Conservation (phyloP, 2,797 vertebrate species). For the Rhinella marina region DNA sequence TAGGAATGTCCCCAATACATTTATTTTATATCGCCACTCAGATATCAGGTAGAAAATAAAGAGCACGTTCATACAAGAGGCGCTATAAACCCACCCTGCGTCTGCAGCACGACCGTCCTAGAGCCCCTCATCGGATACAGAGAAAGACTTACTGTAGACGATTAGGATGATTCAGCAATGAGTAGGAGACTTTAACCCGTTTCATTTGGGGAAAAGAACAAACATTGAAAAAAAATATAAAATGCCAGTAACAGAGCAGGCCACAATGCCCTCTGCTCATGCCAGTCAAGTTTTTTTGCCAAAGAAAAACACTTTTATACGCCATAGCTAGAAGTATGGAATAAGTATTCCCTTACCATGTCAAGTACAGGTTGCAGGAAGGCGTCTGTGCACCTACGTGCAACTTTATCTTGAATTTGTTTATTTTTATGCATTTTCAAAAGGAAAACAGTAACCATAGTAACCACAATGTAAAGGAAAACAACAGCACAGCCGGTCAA, state of each 20-base stretch:
- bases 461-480: too few species aligned
- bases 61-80: background rate
- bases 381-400: background rate
- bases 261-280: background rate
- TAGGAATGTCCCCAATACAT: too few species aligned
- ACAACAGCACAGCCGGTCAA: too few species aligned
- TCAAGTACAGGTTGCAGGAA: background rate
- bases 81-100: background rate
- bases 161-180: constrained; percentile 70
- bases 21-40: background rate
- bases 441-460: too few species aligned
- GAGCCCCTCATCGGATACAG: background rate
- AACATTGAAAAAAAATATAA: background rate
- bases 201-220: background rate
- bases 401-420: background rate
- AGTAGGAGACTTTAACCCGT: constrained; percentile 49
- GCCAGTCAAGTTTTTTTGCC: background rate
- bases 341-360: background rate
- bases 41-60: background rate
- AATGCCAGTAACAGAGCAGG: background rate
- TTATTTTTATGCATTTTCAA: background rate
- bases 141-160: too few species aligned
- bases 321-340: background rate
- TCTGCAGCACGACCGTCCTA: background rate
- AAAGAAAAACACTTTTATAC: background rate